These are phyloP conservation scores for Chloromyia formosa DNA, from an alignment of 2,888 invertebrate genomes.

Conservation along the genomic window DNA sequence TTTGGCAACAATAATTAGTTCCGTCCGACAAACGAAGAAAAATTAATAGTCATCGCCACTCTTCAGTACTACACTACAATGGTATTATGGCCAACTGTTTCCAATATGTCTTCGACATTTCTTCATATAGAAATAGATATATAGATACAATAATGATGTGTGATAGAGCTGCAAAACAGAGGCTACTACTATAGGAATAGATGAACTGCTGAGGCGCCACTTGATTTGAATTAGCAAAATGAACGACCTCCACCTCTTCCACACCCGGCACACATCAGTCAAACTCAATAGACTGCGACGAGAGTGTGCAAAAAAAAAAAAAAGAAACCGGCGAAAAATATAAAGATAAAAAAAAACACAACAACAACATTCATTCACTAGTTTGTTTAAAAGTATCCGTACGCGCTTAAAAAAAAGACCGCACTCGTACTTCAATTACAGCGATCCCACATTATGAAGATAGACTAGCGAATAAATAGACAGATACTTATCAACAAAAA, in stretches of 20 bases:
- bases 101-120: not conserved
- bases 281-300: conserved; percentile 26
- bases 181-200: not conserved
- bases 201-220: conserved; percentile 31
- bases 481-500: too few relatives aligned
- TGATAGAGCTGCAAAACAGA: too few relatives aligned
- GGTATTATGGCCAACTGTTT: not conserved
- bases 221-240: conserved; percentile 32
- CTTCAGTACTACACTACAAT: too few relatives aligned
- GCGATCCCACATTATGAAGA: too few relatives aligned
- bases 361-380: not conserved
- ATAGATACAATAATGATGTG: too few relatives aligned
- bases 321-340: too few relatives aligned
- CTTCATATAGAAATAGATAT: too few relatives aligned
- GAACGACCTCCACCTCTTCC: conserved; percentile 6
- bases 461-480: too few relatives aligned
- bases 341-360: too few relatives aligned
- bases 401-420: conserved; percentile 2
- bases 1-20: conserved; percentile 12
- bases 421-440: not conserved
- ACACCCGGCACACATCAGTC: conserved; percentile 3
- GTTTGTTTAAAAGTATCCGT: conserved; percentile 11
- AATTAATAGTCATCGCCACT: conserved; percentile 33
- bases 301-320: not conserved
- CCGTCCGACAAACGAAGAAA: not conserved